Percentiles rank a stretch among this genome's conserved stretches.
Evolutionary conservation across 2,888 invertebrate genomes (phyloP).

Genomic region (Mactromeris polynyma): DNA sequence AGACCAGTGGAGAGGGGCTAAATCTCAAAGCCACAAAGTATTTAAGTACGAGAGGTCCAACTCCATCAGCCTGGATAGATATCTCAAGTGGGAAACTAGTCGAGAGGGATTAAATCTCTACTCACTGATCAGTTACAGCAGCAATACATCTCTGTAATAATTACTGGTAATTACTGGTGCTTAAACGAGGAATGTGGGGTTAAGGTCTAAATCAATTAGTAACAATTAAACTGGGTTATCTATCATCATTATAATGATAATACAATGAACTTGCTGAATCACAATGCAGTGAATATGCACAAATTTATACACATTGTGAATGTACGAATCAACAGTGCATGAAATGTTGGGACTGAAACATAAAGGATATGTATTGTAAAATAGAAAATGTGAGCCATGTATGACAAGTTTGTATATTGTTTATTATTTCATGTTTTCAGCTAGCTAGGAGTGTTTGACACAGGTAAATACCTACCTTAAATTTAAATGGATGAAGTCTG

Average conservation of each 20-base stretch:
- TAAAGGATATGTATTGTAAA: background rate
- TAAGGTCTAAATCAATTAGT: too few relatives aligned
- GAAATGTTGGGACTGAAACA: background rate
- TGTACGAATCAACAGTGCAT: background rate
- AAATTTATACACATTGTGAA: background rate
- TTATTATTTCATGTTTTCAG: background rate
- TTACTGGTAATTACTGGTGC: too few relatives aligned
- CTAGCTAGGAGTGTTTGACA: too few relatives aligned
- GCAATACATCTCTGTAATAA: too few relatives aligned
- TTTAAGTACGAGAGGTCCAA: background rate
- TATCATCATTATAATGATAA: too few relatives aligned
- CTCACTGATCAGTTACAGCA: too few relatives aligned
- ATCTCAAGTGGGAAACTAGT: background rate
- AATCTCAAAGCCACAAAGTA: too few relatives aligned
- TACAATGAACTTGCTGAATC: background rate
- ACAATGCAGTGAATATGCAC: background rate
- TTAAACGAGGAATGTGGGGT: too few relatives aligned
- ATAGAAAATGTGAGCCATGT: background rate
- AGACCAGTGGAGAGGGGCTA: too few relatives aligned
- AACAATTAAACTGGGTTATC: too few relatives aligned
- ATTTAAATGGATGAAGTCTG: background rate
- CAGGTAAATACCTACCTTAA: too few relatives aligned
- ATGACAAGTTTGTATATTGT: background rate
- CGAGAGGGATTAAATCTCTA: background rate
- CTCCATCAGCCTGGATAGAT: background rate